phyloP scores from a whole-genome alignment of 1,140 invertebrate genomes.

The Microvelia longipes region DNA sequence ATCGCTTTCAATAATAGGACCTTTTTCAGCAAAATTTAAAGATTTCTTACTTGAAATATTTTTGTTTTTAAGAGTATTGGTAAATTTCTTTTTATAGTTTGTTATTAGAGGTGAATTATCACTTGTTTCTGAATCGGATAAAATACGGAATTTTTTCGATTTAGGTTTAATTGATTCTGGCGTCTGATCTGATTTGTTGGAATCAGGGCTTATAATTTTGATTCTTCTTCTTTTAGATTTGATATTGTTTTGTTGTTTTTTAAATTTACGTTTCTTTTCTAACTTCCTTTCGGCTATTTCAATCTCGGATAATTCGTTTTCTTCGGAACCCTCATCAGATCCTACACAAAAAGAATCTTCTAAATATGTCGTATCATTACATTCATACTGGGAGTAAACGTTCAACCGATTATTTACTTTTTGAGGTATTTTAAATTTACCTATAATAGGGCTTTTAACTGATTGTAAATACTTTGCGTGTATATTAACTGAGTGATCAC shows the following conservation, averaged over 20 bases:
- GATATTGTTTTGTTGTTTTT: conserved; percentile 1
- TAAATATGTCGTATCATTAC: conserved; percentile 10
- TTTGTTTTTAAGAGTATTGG: not conserved
- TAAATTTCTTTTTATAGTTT: not conserved
- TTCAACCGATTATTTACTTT: conserved; percentile 11
- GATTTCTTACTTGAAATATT: not conserved
- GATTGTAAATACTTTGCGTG: conserved; percentile 19
- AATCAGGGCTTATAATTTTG: not conserved
- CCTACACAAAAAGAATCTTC: conserved; percentile 19
- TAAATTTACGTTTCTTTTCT: conserved; percentile 4
- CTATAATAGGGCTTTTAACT: conserved; percentile 15
- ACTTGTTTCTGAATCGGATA: not conserved
- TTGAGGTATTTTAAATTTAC: conserved; percentile 19
- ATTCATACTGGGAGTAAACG: conserved; percentile 14
- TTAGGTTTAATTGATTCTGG: not conserved
- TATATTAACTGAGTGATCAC: conserved; percentile 10
- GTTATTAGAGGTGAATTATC: not conserved
- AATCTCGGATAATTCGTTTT: conserved; percentile 9
- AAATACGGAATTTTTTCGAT: not conserved
- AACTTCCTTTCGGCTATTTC: conserved; percentile 15
- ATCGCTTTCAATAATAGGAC: not conserved
- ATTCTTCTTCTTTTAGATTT: conserved; percentile 6
- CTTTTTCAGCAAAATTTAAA: not conserved
- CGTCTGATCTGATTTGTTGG: not conserved
- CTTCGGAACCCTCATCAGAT: conserved; percentile 8